A percentile compares a stretch with the other conserved stretches of the same genome.
Evolutionary conservation across 2,113 vertebrate species (phyloP).

Genomic region (Dromas ardeola): DNA sequence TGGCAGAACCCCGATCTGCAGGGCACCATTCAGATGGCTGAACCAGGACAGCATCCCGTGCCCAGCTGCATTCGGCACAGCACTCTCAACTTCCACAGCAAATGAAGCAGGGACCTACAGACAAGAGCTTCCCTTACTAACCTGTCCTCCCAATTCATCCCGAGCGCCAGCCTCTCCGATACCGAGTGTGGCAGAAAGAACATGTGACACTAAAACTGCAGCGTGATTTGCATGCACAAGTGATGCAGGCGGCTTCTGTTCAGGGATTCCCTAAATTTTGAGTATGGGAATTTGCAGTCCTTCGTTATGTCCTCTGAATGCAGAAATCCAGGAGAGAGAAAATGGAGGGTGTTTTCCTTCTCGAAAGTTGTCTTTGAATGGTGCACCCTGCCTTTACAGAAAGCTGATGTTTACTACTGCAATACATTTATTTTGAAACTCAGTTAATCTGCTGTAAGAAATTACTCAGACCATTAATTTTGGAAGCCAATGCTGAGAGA

Average conservation of each 20-base stretch:
- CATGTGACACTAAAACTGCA: not conserved
- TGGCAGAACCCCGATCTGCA: not conserved
- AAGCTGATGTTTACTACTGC: slow-evolving; percentile 40
- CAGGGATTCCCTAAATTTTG: not conserved
- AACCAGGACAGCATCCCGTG: fast-evolving
- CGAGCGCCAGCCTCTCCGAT: not conserved
- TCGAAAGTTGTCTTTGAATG: not conserved
- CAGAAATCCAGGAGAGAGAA: not conserved
- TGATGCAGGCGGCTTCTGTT: not conserved
- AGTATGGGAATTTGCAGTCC: not conserved
- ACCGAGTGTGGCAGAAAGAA: not conserved
- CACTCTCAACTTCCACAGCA: not conserved
- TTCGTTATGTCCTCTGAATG: not conserved
- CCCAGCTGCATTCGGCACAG: not conserved
- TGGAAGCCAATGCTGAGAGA: slow-evolving; percentile 60
- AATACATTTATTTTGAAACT: slow-evolving; percentile 31
- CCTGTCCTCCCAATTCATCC: not conserved
- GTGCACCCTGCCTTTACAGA: not conserved
- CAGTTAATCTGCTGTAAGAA: slow-evolving; percentile 54
- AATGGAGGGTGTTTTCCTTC: slow-evolving; percentile 9
- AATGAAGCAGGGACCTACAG: not conserved
- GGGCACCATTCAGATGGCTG: not conserved
- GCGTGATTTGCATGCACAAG: not conserved
- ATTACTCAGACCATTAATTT: slow-evolving; percentile 70
- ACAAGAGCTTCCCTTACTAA: not conserved